Conservation (phyloP, 2,797 vertebrate genomes). For the Microchirus variegatus region DNA sequence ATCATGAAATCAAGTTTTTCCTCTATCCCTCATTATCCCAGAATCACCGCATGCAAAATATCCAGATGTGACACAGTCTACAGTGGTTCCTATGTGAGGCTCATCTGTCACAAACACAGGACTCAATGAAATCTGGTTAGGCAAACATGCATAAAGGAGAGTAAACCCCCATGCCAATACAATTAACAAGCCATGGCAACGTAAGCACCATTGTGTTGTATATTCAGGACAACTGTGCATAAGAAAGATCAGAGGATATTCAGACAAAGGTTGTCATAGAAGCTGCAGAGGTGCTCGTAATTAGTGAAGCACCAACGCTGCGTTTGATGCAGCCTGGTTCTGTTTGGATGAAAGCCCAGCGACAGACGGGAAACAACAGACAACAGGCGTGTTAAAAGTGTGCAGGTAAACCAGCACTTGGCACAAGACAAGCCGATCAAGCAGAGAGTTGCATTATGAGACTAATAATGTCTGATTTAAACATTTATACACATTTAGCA, state of each 20-base stretch:
- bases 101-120: neutral
- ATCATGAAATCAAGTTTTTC: slow-evolving; percentile 15
- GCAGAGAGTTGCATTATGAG: neutral
- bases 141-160: slow-evolving; percentile 22
- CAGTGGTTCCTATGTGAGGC: neutral
- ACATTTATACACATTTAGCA: no score
- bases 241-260: slow-evolving; percentile 50
- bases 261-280: slow-evolving; percentile 71
- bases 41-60: slow-evolving; percentile 35
- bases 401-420: no score
- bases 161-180: slow-evolving; percentile 46
- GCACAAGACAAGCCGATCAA: neutral
- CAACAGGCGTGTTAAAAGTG: neutral
- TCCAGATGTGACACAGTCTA: neutral
- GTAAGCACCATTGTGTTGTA: slow-evolving; percentile 17
- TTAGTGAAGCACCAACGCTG: slow-evolving; percentile 39
- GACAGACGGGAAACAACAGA: slow-evolving; percentile 2
- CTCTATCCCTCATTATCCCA: neutral
- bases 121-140: slow-evolving; percentile 8
- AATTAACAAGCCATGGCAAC: slow-evolving; percentile 41
- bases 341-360: slow-evolving; percentile 42
- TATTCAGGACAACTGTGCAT: slow-evolving; percentile 21
- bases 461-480: no score
- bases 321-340: slow-evolving; percentile 59
- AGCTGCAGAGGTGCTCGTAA: slow-evolving; percentile 50